phyloP scores from a whole-genome alignment of 2,113 vertebrate species.

The Chionodraco myersi region DNA sequence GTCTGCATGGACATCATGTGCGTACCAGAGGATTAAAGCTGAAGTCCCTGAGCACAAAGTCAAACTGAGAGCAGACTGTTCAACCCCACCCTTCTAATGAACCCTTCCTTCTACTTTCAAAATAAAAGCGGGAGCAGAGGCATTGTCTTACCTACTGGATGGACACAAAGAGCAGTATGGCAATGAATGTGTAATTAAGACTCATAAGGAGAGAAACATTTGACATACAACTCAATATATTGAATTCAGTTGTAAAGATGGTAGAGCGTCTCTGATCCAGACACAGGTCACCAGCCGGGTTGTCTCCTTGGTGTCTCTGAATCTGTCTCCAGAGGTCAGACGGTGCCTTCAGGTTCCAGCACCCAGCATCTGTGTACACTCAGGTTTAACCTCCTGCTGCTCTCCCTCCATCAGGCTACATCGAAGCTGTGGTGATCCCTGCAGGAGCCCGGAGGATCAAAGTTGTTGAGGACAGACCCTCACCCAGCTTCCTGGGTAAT shows the following conservation, averaged over 20 bases:
- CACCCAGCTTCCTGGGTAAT: slow-evolving; percentile 98
- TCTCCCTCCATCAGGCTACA: slow-evolving; percentile 87
- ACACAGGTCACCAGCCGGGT: slow-evolving; percentile 9
- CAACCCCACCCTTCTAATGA: too few relatives aligned
- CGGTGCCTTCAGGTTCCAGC: neutral
- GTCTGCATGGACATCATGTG: too few relatives aligned
- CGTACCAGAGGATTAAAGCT: too few relatives aligned
- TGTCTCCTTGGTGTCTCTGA: neutral
- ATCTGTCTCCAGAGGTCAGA: too few relatives aligned
- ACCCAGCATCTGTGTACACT: neutral
- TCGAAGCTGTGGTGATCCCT: slow-evolving; percentile 94
- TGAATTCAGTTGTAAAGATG: neutral
- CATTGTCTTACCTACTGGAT: too few relatives aligned
- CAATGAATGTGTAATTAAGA: neutral
- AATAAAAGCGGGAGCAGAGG: too few relatives aligned
- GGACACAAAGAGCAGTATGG: too few relatives aligned
- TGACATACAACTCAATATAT: neutral
- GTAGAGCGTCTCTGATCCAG: slow-evolving; percentile 3
- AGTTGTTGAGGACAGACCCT: slow-evolving; percentile 96
- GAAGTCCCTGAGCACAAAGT: too few relatives aligned
- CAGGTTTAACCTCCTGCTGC: slow-evolving; percentile 25
- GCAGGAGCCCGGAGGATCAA: slow-evolving; percentile 93
- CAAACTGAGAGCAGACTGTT: too few relatives aligned
- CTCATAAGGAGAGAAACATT: neutral
- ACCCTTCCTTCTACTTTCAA: too few relatives aligned